Conservation (phyloP, 2,888 invertebrate genomes). For the Hirtodrosophila duncani region DNA sequence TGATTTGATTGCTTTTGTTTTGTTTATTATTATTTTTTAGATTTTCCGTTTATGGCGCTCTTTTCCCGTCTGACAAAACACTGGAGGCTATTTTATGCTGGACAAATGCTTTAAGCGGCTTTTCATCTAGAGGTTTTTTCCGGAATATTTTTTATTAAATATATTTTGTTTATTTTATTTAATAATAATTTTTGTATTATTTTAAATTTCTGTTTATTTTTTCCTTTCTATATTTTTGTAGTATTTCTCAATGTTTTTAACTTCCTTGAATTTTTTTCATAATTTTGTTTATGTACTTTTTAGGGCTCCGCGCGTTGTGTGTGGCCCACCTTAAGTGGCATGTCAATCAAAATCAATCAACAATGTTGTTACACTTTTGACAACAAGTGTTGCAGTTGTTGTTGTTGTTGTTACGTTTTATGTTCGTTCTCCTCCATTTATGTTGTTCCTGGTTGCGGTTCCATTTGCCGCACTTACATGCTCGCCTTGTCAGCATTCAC, state of each 20-base stretch:
- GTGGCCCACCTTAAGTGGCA: conserved; percentile 32
- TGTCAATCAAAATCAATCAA: conserved; percentile 74
- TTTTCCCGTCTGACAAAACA: conserved; percentile 20
- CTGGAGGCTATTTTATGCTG: conserved; percentile 15
- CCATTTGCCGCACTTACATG: conserved; percentile 16
- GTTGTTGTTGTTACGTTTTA: conserved; percentile 13
- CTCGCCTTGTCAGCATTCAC: no score
- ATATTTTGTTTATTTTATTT: conserved; percentile 3
- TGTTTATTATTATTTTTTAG: conserved; percentile 2
- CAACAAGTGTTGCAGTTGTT: conserved; percentile 7
- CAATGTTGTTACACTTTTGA: conserved; percentile 35
- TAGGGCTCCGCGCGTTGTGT: conserved; percentile 29
- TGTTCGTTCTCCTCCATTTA: no score
- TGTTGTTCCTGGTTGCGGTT: neutral
- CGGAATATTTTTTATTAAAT: conserved; percentile 15
- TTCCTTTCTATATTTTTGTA: neutral
- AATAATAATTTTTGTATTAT: neutral
- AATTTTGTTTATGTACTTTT: conserved; percentile 4
- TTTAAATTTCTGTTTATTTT: neutral
- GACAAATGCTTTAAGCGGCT: conserved; percentile 23
- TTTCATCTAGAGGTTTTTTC: no score
- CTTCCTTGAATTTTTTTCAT: conserved; percentile 7
- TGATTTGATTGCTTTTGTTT: conserved; percentile 32
- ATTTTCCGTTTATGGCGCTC: conserved; percentile 14
- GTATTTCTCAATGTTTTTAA: neutral